phyloP scores from a whole-genome alignment of 2,113 vertebrate species.

The Pteruthius melanotis region DNA sequence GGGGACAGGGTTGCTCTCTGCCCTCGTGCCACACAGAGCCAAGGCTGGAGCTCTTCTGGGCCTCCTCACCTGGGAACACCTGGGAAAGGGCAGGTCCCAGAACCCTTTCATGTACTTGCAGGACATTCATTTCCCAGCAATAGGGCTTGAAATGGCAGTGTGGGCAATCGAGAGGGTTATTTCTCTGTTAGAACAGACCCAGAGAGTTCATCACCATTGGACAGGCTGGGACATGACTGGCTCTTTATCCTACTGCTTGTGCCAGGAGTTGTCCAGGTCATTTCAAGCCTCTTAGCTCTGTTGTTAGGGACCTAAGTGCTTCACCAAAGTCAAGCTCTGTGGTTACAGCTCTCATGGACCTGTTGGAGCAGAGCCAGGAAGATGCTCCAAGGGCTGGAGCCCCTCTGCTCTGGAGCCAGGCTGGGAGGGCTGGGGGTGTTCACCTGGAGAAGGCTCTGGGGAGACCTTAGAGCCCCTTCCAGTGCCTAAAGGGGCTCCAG shows the following conservation, averaged over 20 bases:
- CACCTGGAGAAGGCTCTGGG: background rate
- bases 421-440: background rate
- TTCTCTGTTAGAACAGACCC: background rate
- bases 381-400: background rate
- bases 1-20: background rate
- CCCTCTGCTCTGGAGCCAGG: background rate
- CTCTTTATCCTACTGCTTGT: background rate
- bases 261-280: background rate
- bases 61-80: background rate
- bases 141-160: background rate
- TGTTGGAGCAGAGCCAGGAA: background rate
- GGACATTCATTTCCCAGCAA: background rate
- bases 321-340: background rate
- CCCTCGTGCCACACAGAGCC: background rate
- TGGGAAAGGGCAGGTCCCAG: background rate
- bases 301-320: background rate
- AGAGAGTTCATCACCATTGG: background rate
- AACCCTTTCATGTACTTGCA: background rate
- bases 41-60: background rate
- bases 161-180: background rate
- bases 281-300: background rate
- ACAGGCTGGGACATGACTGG: background rate
- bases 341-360: background rate
- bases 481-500: background rate
- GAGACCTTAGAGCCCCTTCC: background rate